Base-by-base conservation (phyloP, 1,140 invertebrate species). In the Xylocopa sonorina region DNA sequence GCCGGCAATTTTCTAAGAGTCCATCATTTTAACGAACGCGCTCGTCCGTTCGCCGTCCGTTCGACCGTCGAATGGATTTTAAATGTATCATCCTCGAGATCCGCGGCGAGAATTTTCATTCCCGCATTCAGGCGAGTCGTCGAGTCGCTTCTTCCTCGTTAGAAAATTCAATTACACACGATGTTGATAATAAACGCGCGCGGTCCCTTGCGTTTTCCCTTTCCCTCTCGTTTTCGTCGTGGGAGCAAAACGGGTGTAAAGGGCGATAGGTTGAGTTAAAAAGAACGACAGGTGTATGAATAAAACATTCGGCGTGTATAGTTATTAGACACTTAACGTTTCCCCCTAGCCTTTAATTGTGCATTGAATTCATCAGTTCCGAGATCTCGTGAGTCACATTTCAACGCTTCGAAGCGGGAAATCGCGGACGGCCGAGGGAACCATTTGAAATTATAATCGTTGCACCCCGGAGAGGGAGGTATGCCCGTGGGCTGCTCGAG, bases 301-400 rank as follows among this genome's bases (percentile, higher is more conserved):
- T 78, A 69, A 71, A 78, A 69, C 66, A 78, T 78, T 41, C 4
- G 41, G 18, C n/a, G 24, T 38, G 48, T 50, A 27, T 51, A 34
- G 64, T 71, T 78, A 71, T 60, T 78, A 71, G 74, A 69, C n/a
- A 21, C 41, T 69, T 58, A 69, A 34, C 27, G 29, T 32, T 68
- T 41, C 64, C 51, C 64, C 53, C 27, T 18, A 27, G 53, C 27
- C 18, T 71, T 78, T 78, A 78, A 78, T 78, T 69, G 75, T 57
- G 55, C 75, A 71, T 78, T 57, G 60, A 78, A 57, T 71, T 38
- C 66, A 78, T 78, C 63, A 48, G 75, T 71, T 78, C 53, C 66
- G 32, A 69, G 75, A 69, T 78, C 75, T 71, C 75, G 74, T 71
- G 74, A 78, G 75, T 69, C 75, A 78, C 53, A 69, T 57, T 77